Conservation (phyloP, 2,888 invertebrate species). For the Hydroisotoma schaefferi region DNA sequence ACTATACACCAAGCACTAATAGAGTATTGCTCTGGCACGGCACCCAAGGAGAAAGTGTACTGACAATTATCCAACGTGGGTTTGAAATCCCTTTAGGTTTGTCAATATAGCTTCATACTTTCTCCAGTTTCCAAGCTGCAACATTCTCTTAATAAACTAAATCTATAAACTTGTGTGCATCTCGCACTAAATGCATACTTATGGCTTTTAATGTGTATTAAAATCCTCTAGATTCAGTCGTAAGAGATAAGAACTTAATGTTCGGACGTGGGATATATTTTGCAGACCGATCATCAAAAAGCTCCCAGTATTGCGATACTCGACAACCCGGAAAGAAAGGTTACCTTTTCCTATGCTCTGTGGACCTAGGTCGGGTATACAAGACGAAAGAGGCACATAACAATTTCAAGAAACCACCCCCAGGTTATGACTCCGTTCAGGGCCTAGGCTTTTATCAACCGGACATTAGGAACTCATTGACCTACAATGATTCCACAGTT, state of each 20-base stretch:
- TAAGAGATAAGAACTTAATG: background rate
- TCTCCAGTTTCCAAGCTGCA: no score
- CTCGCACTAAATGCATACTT: no score
- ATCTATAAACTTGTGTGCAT: no score
- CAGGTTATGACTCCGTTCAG: constrained; percentile 16
- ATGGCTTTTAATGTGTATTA: no score
- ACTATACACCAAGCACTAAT: no score
- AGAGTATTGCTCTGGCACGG: no score
- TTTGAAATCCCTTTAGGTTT: no score
- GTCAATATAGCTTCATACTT: no score
- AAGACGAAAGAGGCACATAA: constrained; percentile 12
- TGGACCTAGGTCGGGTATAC: constrained; percentile 23
- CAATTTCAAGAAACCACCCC: background rate
- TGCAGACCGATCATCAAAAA: constrained; percentile 28
- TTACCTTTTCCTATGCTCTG: constrained; percentile 31
- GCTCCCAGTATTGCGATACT: constrained; percentile 20
- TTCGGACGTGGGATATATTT: constrained; percentile 17
- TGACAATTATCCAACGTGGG: no score
- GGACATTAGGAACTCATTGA: background rate
- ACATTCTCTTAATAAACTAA: no score
- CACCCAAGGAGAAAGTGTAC: no score
- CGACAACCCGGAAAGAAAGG: background rate
- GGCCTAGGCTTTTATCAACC: constrained; percentile 11
- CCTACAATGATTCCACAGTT: background rate
- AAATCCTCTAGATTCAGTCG: no score